Conservation (phyloP, 2,797 vertebrate genomes). For the Choloepus didactylus region DNA sequence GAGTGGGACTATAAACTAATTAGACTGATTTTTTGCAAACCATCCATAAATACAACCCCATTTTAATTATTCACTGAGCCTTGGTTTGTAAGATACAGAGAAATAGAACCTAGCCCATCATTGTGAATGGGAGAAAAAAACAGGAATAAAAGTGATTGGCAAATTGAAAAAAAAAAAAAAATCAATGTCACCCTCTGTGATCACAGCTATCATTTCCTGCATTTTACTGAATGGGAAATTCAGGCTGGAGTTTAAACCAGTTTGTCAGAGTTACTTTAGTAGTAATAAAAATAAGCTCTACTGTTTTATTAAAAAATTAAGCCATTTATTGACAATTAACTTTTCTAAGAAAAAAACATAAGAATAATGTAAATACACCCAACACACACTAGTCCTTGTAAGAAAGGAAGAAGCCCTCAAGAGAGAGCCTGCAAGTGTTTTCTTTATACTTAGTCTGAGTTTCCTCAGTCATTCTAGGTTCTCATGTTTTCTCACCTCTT, state of each 20-base stretch:
- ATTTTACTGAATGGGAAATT: too few species aligned
- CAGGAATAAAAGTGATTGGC: background rate
- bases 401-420: background rate
- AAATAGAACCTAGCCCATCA: conserved; percentile 2
- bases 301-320: conserved; percentile 75
- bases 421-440: background rate
- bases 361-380: conserved; percentile 2
- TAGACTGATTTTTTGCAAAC: background rate
- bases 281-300: too few species aligned
- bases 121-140: background rate
- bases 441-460: background rate
- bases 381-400: background rate
- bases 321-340: conserved; percentile 42
- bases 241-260: too few species aligned
- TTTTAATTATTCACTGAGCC: background rate
- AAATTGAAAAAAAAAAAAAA: background rate
- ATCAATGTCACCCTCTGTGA: too few species aligned
- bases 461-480: background rate
- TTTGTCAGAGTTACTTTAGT: too few species aligned
- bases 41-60: conserved; percentile 8
- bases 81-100: background rate
- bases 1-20: background rate
- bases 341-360: conserved; percentile 49
- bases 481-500: background rate
- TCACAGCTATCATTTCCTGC: too few species aligned